Evolutionary conservation across 2,797 vertebrate species (phyloP).

Genomic region (Lophotriccus pileatus): DNA sequence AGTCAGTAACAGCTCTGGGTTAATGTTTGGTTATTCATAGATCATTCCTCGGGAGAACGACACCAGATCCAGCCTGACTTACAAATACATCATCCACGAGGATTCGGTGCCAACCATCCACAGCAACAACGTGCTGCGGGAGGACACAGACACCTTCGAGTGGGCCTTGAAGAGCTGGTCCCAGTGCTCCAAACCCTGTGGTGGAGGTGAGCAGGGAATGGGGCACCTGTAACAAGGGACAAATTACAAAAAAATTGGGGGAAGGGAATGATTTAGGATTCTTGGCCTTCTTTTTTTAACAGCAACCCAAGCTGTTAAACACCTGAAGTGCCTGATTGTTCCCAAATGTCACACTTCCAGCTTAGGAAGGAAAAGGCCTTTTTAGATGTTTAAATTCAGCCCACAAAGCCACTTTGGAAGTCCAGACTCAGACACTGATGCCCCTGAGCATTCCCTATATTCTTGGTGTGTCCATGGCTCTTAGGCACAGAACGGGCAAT

Average conservation of each 20-base stretch:
- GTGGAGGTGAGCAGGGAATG: conserved; percentile 81
- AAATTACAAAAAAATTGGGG: not conserved
- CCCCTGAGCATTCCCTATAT: not conserved
- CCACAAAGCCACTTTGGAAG: not conserved
- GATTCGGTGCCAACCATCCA: conserved; percentile 90
- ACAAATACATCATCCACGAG: conserved; percentile 96
- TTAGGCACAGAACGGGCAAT: not conserved
- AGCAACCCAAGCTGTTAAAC: not conserved
- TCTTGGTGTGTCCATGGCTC: not conserved
- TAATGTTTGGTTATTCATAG: conserved; percentile 66
- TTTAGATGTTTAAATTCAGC: not conserved
- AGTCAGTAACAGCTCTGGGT: not conserved
- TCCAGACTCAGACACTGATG: too few species aligned
- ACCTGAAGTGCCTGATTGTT: not conserved
- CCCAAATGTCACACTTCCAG: not conserved
- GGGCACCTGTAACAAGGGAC: not conserved
- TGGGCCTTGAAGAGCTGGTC: conserved; percentile 99
- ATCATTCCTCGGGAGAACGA: conserved; percentile 93
- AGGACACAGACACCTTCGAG: conserved; percentile 87
- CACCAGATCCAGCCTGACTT: conserved; percentile 89
- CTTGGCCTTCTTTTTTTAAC: not conserved
- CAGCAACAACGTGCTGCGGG: conserved; percentile 96
- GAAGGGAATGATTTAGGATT: not conserved
- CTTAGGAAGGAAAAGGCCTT: not conserved
- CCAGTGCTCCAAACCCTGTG: conserved; percentile 90